Conservation (phyloP, 2,797 vertebrate genomes). For the Brachyrhaphis roseni region DNA sequence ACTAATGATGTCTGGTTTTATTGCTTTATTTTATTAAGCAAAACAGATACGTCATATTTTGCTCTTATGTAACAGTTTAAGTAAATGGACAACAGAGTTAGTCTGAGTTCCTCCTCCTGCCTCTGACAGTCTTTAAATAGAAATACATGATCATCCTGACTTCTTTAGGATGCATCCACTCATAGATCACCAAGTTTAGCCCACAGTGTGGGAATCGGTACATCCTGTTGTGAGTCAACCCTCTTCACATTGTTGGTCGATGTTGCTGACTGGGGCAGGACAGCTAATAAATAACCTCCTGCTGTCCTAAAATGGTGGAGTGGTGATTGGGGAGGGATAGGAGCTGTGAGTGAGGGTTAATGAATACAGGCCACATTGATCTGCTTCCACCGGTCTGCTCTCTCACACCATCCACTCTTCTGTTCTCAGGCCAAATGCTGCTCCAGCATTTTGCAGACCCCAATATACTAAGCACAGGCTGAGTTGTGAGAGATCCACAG, state of each 20-base stretch:
- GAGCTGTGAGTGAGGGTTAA: slow-evolving; percentile 79
- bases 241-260: slow-evolving; percentile 76
- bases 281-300: slow-evolving; percentile 84
- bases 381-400: slow-evolving; percentile 63
- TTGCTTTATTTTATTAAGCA: too few species aligned
- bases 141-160: slow-evolving; percentile 32
- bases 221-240: slow-evolving; percentile 77
- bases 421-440: slow-evolving; percentile 77
- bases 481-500: slow-evolving; percentile 53
- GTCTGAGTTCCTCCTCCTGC: neutral
- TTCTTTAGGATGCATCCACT: slow-evolving; percentile 38
- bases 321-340: slow-evolving; percentile 77
- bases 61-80: slow-evolving; percentile 1
- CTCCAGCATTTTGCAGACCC: slow-evolving; percentile 78
- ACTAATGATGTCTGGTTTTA: neutral
- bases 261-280: slow-evolving; percentile 80
- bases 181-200: slow-evolving; percentile 59
- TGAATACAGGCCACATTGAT: slow-evolving; percentile 83
- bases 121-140: slow-evolving; percentile 19
- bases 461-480: slow-evolving; percentile 71
- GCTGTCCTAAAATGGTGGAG: slow-evolving; percentile 75
- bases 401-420: slow-evolving; percentile 58
- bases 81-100: neutral
- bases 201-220: slow-evolving; percentile 68
- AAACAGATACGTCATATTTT: neutral